Base-by-base conservation (phyloP, 2,797 vertebrate species). In the Lindbergichthys nudifrons region DNA sequence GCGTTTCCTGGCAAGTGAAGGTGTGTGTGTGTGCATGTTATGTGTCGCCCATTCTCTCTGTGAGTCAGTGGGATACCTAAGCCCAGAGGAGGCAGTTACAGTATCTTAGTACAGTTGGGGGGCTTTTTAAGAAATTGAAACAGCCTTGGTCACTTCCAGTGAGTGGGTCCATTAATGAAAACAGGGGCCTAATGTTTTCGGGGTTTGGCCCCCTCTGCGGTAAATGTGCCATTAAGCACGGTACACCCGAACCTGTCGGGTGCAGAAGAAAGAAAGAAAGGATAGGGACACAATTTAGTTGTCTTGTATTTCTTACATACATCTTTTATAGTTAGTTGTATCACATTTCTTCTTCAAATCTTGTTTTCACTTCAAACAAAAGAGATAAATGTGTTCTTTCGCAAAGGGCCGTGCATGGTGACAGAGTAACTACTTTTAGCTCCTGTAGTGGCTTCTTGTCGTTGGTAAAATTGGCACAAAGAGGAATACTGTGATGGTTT, bases 71-170 rank as follows among this genome's bases (percentile, higher is more conserved):
- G 47, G 67, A 80, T 26, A 73, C 73, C 26, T 72, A 69, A 81
- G 47, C 70, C 62, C 60, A 57, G 56, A 69, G 65, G 61, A 80
- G 54, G 78, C 80, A 75, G 80, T 64, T 82, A 73, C 65, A 79
- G 68, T 83, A 64, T 79, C 74, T 78, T 10, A 15, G 54, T 65
- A 85, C 73, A 73, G 71, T 72, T 63, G 70, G 23, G 57, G 57
- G 68, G 66, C 69, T 85, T 89, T 85, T 88, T 77, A 83, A 84
- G 69, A 85, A 77, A 80, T 74, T 80, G 65, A 87, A 83, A 83
- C 53, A 36, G 50, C 64, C 58, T 70, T 54, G 66, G 71, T 73
- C 77, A 77, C 81, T 73, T 82, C 80, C 79, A 77, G 79, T 84
- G 72, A 90, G 77, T 81, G 66, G 64, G 70, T 41, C 85, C 80